Evolutionary conservation across 2,888 invertebrate genomes (phyloP).

Genomic region (Fragum whitleyi): DNA sequence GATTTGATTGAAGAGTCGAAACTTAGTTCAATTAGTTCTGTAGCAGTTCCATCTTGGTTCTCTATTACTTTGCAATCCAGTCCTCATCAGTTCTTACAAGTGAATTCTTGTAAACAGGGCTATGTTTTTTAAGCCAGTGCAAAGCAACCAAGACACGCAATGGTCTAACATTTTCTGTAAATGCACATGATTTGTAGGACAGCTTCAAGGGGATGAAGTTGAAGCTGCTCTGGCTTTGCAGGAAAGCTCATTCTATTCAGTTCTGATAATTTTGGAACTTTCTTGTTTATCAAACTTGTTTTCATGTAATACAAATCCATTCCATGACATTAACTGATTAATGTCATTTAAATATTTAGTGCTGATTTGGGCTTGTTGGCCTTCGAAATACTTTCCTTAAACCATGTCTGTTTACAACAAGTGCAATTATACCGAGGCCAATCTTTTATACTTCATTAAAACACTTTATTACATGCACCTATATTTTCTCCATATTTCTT

Average conservation of each 20-base stretch:
- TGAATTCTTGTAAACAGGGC: constrained; percentile 47
- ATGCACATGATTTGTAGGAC: constrained; percentile 35
- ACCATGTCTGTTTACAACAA: no score
- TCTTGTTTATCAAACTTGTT: constrained; percentile 44
- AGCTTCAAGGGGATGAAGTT: constrained; percentile 42
- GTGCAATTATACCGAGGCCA: constrained; percentile 16
- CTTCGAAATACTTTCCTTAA: constrained; percentile 7
- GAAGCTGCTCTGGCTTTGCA: constrained; percentile 46
- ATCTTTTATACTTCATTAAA: constrained; percentile 8
- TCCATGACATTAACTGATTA: constrained; percentile 39
- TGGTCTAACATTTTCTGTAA: constrained; percentile 54
- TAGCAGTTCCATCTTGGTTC: not conserved
- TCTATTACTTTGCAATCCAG: constrained; percentile 30
- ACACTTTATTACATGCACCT: constrained; percentile 1
- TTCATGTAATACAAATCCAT: constrained; percentile 42
- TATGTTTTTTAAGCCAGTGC: constrained; percentile 44
- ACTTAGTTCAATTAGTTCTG: no score
- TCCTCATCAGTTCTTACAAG: constrained; percentile 39
- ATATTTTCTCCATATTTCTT: no score
- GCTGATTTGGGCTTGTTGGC: not conserved
- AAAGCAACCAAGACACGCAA: constrained; percentile 35
- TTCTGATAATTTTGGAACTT: constrained; percentile 29
- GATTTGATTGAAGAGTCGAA: no score
- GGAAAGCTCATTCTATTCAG: constrained; percentile 54
- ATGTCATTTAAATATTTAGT: constrained; percentile 32